These are phyloP conservation scores for Rhinophrynus dorsalis DNA, from an alignment of 2,797 vertebrate genomes.

Conservation along the genomic window DNA sequence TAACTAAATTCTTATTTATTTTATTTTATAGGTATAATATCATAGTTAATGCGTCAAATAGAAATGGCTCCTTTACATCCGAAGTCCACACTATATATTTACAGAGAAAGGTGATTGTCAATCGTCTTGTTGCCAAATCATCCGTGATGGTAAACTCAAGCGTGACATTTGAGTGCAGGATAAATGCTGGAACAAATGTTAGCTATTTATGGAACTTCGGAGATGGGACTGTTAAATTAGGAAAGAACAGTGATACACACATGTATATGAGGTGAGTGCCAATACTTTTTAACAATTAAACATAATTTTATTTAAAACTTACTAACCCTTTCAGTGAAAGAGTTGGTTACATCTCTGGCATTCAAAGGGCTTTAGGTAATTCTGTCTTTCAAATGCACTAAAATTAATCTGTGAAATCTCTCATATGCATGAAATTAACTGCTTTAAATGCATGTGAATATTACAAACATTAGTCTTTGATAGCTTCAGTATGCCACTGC, in stretches of 20 bases:
- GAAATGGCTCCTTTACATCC: slow-evolving; percentile 57
- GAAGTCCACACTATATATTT: slow-evolving; percentile 59
- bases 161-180: slow-evolving; percentile 67
- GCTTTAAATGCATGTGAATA: too few species aligned
- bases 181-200: slow-evolving; percentile 69
- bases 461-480: too few species aligned
- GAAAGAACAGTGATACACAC: slow-evolving; percentile 63
- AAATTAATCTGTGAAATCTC: too few species aligned
- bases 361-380: too few species aligned
- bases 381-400: too few species aligned
- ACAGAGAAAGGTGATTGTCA: slow-evolving; percentile 70
- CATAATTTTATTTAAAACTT: too few species aligned
- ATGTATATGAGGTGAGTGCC: slow-evolving; percentile 70
- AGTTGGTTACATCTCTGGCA: too few species aligned
- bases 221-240: slow-evolving; percentile 64
- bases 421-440: too few species aligned
- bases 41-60: slow-evolving; percentile 56
- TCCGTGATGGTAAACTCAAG: slow-evolving; percentile 69
- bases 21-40: slow-evolving; percentile 67
- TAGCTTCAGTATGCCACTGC: too few species aligned
- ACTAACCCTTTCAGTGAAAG: too few species aligned
- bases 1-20: not conserved
- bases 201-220: slow-evolving; percentile 78
- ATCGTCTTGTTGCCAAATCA: slow-evolving; percentile 63
- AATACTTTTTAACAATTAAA: too few species aligned